Conservation (phyloP, 2,113 vertebrate genomes). For the Stegostoma tigrinum region DNA sequence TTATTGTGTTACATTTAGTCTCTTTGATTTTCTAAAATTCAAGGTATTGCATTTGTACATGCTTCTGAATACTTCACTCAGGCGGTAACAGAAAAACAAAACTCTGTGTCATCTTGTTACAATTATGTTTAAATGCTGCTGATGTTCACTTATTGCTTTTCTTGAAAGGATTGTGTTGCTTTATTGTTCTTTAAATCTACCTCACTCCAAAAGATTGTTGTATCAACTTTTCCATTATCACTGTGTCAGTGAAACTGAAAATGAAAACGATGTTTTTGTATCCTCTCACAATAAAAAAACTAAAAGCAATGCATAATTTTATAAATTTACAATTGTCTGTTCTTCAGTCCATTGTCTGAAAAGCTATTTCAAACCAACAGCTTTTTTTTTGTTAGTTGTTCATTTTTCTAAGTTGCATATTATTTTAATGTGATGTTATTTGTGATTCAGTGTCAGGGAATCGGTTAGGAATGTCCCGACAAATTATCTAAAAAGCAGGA, state of each 20-base stretch:
- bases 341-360: neutral
- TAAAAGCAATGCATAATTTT: conserved; percentile 15
- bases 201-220: neutral
- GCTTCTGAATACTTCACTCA: neutral
- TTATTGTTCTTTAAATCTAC: neutral
- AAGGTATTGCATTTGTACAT: neutral
- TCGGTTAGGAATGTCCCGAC: neutral
- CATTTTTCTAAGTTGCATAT: neutral
- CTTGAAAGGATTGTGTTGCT: neutral
- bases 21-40: neutral
- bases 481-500: neutral
- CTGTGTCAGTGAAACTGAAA: neutral
- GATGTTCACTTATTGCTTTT: neutral
- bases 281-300: neutral
- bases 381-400: neutral
- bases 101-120: neutral
- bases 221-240: conserved; percentile 6
- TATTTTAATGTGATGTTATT: conserved; percentile 10
- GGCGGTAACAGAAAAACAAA: neutral
- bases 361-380: neutral
- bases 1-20: neutral
- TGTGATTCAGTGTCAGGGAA: neutral
- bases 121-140: neutral
- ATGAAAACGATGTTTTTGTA: neutral
- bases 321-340: neutral